phyloP scores from a whole-genome alignment of 2,113 vertebrate species.

The Aptenodytes patagonicus region DNA sequence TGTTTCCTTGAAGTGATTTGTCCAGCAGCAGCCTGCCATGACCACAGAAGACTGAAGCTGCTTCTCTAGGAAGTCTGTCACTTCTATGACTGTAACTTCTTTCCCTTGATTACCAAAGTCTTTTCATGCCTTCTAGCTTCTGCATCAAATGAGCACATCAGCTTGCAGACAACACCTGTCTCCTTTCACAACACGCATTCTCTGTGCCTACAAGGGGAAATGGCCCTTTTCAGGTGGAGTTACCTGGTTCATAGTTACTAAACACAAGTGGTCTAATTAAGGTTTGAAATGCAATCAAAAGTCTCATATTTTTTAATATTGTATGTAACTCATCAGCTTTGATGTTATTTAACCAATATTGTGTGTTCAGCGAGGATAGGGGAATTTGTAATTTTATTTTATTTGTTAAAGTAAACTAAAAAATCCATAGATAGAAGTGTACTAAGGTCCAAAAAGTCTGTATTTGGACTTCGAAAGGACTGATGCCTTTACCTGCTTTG shows the following conservation, averaged over 20 bases:
- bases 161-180: not conserved
- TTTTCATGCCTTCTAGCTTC: not conserved
- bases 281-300: not conserved
- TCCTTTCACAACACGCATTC: not conserved
- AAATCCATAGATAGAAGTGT: not conserved
- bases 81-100: not conserved
- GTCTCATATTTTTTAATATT: not conserved
- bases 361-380: not conserved
- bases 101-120: not conserved
- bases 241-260: not conserved
- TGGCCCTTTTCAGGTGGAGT: not conserved
- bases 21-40: not conserved
- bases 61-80: not conserved
- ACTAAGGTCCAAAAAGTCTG: not conserved
- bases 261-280: not conserved
- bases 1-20: not conserved
- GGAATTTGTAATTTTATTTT: not conserved
- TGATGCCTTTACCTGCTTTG: not conserved
- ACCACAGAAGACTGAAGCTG: not conserved
- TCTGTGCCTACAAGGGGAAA: not conserved
- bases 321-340: not conserved
- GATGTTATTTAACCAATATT: not conserved
- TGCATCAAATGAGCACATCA: rapidly evolving
- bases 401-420: not conserved
- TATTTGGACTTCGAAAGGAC: not conserved